phyloP scores from a whole-genome alignment of 2,888 invertebrate species.

The Athalia rosae region DNA sequence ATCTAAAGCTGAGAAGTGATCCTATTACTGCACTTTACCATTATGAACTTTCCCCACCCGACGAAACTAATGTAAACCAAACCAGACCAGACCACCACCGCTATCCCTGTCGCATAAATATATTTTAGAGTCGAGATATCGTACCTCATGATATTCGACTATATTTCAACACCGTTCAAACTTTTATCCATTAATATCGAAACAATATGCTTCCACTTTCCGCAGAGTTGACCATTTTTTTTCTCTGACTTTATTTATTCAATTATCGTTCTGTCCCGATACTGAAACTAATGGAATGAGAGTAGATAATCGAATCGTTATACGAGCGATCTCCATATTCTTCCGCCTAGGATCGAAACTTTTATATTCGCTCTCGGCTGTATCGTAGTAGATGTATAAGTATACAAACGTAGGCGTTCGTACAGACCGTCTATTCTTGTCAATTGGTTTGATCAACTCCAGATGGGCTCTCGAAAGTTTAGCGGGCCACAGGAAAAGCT shows the following conservation, averaged over 20 bases:
- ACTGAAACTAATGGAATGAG: too few species aligned
- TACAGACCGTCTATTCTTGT: not conserved
- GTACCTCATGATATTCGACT: not conserved
- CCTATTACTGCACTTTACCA: constrained; percentile 65
- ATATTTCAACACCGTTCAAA: not conserved
- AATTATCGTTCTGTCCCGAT: too few species aligned
- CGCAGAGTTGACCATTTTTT: not conserved
- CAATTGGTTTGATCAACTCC: constrained; percentile 19
- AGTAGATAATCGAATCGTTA: too few species aligned
- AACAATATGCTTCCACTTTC: not conserved
- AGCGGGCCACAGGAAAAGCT: not conserved
- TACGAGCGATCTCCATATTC: too few species aligned
- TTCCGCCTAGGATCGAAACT: too few species aligned
- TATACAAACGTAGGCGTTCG: too few species aligned
- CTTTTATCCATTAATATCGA: constrained; percentile 1
- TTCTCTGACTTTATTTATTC: too few species aligned
- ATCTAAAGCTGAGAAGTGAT: constrained; percentile 60
- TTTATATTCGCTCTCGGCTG: too few species aligned
- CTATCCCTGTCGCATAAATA: constrained; percentile 13
- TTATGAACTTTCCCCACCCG: constrained; percentile 60
- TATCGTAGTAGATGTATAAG: too few species aligned
- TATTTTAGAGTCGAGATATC: constrained; percentile 7
- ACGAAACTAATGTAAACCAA: too few species aligned
- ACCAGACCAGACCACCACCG: not conserved
- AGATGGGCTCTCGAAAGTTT: not conserved